Evolutionary conservation across 2,113 vertebrate genomes (phyloP), one percentile per base, ranked within the genome.

Genomic region (Anoura caudifer): DNA sequence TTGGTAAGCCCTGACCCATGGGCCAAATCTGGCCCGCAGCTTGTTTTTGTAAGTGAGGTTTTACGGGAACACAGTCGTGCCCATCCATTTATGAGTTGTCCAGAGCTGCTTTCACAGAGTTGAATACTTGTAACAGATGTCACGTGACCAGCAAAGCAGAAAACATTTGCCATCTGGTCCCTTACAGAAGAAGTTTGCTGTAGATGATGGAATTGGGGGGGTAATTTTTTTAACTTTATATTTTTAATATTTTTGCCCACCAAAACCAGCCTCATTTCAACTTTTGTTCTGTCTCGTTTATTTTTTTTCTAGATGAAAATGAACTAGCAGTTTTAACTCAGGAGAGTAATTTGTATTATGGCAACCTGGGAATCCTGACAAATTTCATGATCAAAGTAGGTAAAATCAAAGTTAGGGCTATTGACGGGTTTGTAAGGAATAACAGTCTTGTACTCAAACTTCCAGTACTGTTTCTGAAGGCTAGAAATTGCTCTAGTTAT

Each of bases 341-440:
- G 33, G 72, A 94, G 11, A 5, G 72, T 28, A 1, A 6, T 1
- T 9, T 98, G 24, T 97, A 73, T n/a, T 98, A 97, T 0, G 97
- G 97, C 33, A 96, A 7, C 67, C 54, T 97, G 79, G 91, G 63
- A 2, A 41, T 89, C 77, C 75, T 95, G 50, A 24, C 77, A 0
- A 94, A 3, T 45, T 31, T 26, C 6, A 0, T 97, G 5, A 43
- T 96, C 86, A 47, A 96, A 87, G 97, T 98, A 86, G 52, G 97
- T 97, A 16, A 17, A 38, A 19, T 65, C 50, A n/a, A 70, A 70
- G 59, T 83, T 36, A 16, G 17, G 3, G 0, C 15, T 7, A 20
- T 47, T 17, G 7, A 4, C 9, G 0, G 1, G 22, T 43, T 20
- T 43, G 31, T 76, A 3, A 54, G 10, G 14, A 38, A 38, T 43